phyloP scores from a whole-genome alignment of 2,113 vertebrate genomes.

The Benitochromis conjunctus region DNA sequence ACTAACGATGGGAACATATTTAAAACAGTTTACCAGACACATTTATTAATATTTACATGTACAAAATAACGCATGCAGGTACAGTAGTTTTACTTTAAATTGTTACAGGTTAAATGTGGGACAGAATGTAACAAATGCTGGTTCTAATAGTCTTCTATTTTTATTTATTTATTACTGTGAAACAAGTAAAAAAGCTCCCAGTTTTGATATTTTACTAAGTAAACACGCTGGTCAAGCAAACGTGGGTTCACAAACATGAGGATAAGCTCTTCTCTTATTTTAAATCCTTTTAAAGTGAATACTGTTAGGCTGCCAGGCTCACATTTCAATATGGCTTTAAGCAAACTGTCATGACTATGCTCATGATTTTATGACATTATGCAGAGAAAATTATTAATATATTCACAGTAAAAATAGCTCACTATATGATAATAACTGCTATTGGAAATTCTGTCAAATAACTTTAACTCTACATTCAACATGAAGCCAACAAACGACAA shows the following conservation, averaged over 20 bases:
- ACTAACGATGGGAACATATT: not conserved
- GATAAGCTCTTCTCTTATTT: not conserved
- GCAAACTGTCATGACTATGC: not conserved
- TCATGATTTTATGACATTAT: not conserved
- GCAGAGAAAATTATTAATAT: not conserved
- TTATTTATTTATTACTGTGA: not conserved
- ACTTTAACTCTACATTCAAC: not conserved
- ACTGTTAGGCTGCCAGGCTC: not conserved
- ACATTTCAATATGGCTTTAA: not conserved
- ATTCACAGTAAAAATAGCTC: not conserved
- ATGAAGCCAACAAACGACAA: not conserved
- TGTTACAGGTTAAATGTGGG: not conserved
- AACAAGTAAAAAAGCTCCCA: not conserved
- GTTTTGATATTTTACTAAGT: not conserved
- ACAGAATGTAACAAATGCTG: not conserved
- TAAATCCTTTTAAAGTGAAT: not conserved
- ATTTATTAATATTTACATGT: constrained; percentile 9
- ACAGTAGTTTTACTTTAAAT: not conserved
- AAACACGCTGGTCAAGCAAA: not conserved
- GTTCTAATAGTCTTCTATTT: not conserved
- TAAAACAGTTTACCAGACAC: not conserved
- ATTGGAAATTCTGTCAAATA: not conserved
- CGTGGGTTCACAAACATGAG: not conserved
- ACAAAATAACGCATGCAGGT: not conserved
- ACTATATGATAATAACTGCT: not conserved